These are phyloP conservation scores for Amphibalanus amphitrite DNA, from an alignment of 1,140 invertebrate genomes.

Conservation along the genomic window DNA sequence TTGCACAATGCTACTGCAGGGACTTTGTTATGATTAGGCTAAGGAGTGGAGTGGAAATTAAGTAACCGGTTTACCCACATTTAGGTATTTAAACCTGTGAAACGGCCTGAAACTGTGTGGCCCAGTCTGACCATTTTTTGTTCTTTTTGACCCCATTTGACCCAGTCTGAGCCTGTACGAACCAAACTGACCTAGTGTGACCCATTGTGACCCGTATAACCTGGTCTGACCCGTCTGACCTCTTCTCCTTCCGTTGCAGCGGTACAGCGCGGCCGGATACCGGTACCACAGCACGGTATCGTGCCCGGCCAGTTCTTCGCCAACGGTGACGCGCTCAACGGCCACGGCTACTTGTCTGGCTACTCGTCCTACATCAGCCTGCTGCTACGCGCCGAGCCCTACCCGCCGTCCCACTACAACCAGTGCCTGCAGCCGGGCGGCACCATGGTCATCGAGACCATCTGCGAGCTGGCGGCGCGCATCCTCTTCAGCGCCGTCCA, in stretches of 20 bases:
- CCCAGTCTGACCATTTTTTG: too few species aligned
- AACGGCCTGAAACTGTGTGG: too few species aligned
- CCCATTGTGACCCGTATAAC: too few species aligned
- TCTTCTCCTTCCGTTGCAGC: slow-evolving; percentile 39
- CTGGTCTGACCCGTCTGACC: not conserved
- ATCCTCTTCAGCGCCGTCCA: slow-evolving; percentile 91
- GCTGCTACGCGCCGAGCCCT: slow-evolving; percentile 84
- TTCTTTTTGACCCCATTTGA: too few species aligned
- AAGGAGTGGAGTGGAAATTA: too few species aligned
- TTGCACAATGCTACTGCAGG: too few species aligned
- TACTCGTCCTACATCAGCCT: slow-evolving; percentile 93
- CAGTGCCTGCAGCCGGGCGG: slow-evolving; percentile 70
- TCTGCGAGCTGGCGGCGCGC: slow-evolving; percentile 89
- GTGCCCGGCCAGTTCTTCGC: slow-evolving; percentile 45
- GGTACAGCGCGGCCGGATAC: slow-evolving; percentile 89
- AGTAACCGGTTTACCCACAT: too few species aligned
- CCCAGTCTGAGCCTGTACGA: too few species aligned
- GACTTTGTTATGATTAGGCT: too few species aligned
- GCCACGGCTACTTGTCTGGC: slow-evolving; percentile 72
- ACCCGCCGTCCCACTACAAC: slow-evolving; percentile 81
- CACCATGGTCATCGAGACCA: slow-evolving; percentile 85
- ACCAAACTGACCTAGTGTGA: too few species aligned
- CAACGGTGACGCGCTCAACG: slow-evolving; percentile 56
- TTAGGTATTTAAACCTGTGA: too few species aligned
- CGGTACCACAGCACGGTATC: slow-evolving; percentile 68